These are phyloP conservation scores for Gadus chalcogrammus DNA, from an alignment of 2,113 vertebrate genomes.

Conservation along the genomic window DNA sequence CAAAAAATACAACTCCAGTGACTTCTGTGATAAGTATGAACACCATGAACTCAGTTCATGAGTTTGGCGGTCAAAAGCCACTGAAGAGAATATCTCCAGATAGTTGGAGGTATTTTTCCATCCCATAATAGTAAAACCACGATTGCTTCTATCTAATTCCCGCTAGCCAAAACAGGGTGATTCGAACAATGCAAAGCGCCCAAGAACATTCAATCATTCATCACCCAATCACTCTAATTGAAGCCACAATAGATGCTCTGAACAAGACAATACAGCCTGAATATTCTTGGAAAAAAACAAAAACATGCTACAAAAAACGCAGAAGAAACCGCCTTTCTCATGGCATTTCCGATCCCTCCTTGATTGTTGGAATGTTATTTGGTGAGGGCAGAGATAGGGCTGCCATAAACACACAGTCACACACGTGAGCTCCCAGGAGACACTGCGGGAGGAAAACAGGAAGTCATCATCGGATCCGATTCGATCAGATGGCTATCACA, in stretches of 20 bases:
- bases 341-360: conserved; percentile 21
- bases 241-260: no score
- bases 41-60: conserved; percentile 24
- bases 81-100: conserved; percentile 53
- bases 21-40: conserved; percentile 31
- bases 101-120: conserved; percentile 29
- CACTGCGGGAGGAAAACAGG: conserved; percentile 48
- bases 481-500: conserved; percentile 36
- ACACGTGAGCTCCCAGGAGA: conserved; percentile 46
- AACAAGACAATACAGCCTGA: no score
- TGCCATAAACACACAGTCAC: conserved; percentile 44
- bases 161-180: conserved; percentile 25
- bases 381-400: conserved; percentile 60
- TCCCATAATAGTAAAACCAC: conserved; percentile 43
- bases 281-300: not conserved
- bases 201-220: no score
- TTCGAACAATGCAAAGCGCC: conserved; percentile 23
- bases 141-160: conserved; percentile 23
- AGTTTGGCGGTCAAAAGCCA: conserved; percentile 18
- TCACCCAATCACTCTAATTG: no score
- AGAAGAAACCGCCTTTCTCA: conserved; percentile 21
- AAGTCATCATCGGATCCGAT: conserved; percentile 50
- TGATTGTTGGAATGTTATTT: conserved; percentile 67
- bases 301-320: not conserved
- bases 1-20: conserved; percentile 40